phyloP scores from a whole-genome alignment of 2,888 invertebrate genomes.

The Neoitamus cyanurus region DNA sequence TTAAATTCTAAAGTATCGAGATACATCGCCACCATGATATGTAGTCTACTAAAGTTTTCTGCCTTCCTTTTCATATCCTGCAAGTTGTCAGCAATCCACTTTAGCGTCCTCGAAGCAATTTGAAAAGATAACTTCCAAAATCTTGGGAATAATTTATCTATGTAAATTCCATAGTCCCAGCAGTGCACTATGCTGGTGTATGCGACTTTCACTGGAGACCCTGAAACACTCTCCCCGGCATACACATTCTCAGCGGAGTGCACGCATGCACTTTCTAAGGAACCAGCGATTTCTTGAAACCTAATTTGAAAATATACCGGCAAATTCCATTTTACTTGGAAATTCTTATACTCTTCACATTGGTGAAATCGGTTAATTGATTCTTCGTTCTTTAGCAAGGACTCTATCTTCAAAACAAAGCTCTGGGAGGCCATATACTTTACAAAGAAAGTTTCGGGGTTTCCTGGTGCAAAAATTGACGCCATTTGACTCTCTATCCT shows the following conservation, averaged over 20 bases:
- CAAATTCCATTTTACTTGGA: conserved; percentile 90
- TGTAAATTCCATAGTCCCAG: conserved; percentile 84
- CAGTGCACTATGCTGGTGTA: conserved; percentile 71
- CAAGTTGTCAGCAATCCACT: conserved; percentile 71
- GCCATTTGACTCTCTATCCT: conserved; percentile 83
- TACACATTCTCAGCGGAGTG: background rate
- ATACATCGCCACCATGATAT: conserved; percentile 45
- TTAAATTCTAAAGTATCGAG: conserved; percentile 45
- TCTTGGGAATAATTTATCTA: conserved; percentile 81
- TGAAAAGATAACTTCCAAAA: conserved; percentile 92
- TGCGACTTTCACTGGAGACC: conserved; percentile 61
- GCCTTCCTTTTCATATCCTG: background rate
- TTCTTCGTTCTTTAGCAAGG: conserved; percentile 70
- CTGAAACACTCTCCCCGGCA: background rate
- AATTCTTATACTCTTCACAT: conserved; percentile 79
- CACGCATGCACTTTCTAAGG: conserved; percentile 50
- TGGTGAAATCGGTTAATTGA: conserved; percentile 71
- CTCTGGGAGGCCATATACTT: conserved; percentile 82
- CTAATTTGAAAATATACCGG: conserved; percentile 94
- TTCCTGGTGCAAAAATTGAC: conserved; percentile 91
- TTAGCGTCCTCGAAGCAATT: conserved; percentile 80
- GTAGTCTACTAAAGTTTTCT: background rate
- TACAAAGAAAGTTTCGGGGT: conserved; percentile 87
- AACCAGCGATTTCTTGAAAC: conserved; percentile 89
- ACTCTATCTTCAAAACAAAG: conserved; percentile 79